Evolutionary conservation across 1,140 invertebrate species (phyloP).

Genomic region (Drosophila asahinai): DNA sequence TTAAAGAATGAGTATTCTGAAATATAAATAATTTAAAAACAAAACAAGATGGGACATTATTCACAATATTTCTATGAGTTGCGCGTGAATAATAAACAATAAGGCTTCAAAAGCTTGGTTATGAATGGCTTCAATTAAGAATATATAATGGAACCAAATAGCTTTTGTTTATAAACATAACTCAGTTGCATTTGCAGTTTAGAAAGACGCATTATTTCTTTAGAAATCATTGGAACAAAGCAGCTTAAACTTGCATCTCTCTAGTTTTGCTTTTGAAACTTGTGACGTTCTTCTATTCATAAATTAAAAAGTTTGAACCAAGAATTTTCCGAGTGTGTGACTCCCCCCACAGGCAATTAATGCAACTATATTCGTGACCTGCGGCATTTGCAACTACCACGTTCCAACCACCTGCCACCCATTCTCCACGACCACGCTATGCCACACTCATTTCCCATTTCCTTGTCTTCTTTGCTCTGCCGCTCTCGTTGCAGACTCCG

Average conservation of each 20-base stretch:
- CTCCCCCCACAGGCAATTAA: conserved; percentile 6
- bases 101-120: no score
- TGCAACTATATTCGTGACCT: conserved; percentile 20
- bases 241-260: background rate
- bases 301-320: conserved; percentile 5
- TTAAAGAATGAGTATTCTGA: no score
- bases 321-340: conserved; percentile 14
- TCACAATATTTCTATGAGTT: no score
- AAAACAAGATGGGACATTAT: no score
- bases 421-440: background rate
- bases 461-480: background rate
- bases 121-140: background rate
- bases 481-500: conserved; percentile 86
- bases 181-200: background rate
- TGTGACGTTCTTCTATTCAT: conserved; percentile 1
- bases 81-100: no score
- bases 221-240: conserved; percentile 4
- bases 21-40: no score
- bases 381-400: conserved; percentile 1
- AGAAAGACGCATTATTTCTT: background rate
- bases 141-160: background rate
- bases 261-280: conserved; percentile 3
- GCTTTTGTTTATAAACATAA: background rate
- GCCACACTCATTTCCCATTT: conserved; percentile 37
- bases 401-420: background rate